A percentile compares a stretch with the other conserved stretches of the same genome.
phyloP scores from a whole-genome alignment of 2,888 invertebrate species.

The Frankliniella intonsa region DNA sequence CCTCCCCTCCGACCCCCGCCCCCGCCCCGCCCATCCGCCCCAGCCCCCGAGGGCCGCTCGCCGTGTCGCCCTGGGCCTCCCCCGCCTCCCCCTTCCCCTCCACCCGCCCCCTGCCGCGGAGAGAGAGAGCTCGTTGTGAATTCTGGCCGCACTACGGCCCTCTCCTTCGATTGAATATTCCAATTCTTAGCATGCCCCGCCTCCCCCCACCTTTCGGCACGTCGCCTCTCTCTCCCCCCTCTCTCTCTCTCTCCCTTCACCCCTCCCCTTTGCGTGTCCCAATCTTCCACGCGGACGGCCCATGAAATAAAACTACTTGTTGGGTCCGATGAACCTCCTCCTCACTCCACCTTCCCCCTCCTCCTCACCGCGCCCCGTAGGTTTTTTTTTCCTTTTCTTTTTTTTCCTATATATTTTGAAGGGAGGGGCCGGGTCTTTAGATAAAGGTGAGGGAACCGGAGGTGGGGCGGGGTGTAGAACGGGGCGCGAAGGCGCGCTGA shows the following conservation, averaged over 20 bases:
- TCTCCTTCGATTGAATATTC: constrained; percentile 26
- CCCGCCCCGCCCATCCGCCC: background rate
- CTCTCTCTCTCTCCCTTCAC: background rate
- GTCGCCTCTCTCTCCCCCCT: background rate
- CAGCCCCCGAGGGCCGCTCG: background rate
- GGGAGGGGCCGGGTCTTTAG: background rate
- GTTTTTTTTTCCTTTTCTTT: no score
- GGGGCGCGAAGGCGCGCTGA: background rate
- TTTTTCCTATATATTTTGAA: background rate
- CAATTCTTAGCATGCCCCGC: constrained; percentile 22
- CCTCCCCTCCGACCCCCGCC: background rate
- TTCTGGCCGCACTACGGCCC: constrained; percentile 23
- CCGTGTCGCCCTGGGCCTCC: background rate
- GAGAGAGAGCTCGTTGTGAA: constrained; percentile 10
- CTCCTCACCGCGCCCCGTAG: background rate
- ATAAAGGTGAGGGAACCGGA: background rate
- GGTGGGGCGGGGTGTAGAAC: background rate
- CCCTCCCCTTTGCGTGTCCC: constrained; percentile 5
- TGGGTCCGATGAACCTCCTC: constrained; percentile 19
- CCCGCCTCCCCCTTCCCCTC: background rate
- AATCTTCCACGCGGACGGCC: constrained; percentile 23
- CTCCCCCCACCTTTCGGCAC: constrained; percentile 4
- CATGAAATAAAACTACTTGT: constrained; percentile 25
- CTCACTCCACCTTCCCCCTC: background rate
- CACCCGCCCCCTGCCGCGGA: background rate